Conservation (phyloP, 2,797 vertebrate species). For the Poeciliopsis presidionis region DNA sequence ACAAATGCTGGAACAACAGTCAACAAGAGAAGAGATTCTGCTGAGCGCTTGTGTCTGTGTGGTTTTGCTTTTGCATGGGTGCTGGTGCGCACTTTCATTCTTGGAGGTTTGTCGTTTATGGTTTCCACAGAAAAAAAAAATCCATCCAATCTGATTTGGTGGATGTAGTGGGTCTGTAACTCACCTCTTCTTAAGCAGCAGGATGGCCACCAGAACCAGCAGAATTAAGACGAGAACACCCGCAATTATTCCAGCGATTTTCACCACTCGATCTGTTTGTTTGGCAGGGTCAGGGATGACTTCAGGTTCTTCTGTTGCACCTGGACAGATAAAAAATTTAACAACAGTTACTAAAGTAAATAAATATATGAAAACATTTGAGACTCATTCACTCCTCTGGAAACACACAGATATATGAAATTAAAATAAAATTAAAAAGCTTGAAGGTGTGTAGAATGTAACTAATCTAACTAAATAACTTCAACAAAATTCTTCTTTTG, state of each 20-base stretch:
- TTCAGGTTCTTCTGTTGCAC: conserved; percentile 96
- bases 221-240: conserved; percentile 95
- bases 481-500: not conserved
- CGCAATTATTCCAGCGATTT: conserved; percentile 97
- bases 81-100: conserved; percentile 16
- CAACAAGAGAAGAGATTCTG: conserved; percentile 50
- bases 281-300: conserved; percentile 97
- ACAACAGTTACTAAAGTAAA: not conserved
- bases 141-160: conserved; percentile 7
- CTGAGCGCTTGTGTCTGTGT: conserved; percentile 38
- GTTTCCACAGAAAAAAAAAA: not conserved
- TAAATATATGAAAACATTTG: not conserved
- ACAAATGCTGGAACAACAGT: conserved; percentile 62
- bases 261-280: conserved; percentile 96
- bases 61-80: conserved; percentile 31
- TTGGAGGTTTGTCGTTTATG: conserved; percentile 7
- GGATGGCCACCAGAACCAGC: conserved; percentile 92
- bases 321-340: conserved; percentile 60
- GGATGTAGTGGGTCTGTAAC: conserved; percentile 41
- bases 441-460: not conserved
- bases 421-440: not conserved
- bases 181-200: conserved; percentile 98
- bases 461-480: not conserved
- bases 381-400: not conserved
- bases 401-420: not conserved